These are phyloP conservation scores for Andrena praecox DNA, from an alignment of 2,888 invertebrate genomes.

Conservation along the genomic window DNA sequence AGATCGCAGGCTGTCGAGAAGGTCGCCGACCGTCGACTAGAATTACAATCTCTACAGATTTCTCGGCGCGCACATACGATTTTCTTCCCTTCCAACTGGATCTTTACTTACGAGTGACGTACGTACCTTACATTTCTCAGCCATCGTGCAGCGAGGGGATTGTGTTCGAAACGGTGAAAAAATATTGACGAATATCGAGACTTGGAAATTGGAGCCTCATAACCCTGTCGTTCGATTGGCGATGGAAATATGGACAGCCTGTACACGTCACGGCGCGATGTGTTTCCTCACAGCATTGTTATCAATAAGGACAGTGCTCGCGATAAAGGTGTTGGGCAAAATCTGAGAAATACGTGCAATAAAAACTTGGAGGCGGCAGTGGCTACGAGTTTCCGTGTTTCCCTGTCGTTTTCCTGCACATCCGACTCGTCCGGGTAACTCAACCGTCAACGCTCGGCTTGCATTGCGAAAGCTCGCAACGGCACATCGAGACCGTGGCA, in stretches of 20 bases:
- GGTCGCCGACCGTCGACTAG: neutral
- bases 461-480: slow-evolving; percentile 12
- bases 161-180: slow-evolving; percentile 70
- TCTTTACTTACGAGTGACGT: neutral
- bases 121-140: slow-evolving; percentile 82
- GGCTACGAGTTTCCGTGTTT: slow-evolving; percentile 27
- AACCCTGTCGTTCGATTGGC: slow-evolving; percentile 72
- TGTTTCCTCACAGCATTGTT: slow-evolving; percentile 31
- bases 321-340: slow-evolving; percentile 4
- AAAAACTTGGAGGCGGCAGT: slow-evolving; percentile 37
- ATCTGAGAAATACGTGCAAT: slow-evolving; percentile 18
- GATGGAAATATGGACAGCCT: slow-evolving; percentile 40
- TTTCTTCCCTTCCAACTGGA: neutral
- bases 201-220: slow-evolving; percentile 77
- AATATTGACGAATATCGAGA: slow-evolving; percentile 70
- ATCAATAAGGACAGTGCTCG: neutral
- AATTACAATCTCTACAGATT: too few relatives aligned
- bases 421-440: slow-evolving; percentile 17
- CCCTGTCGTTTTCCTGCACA: slow-evolving; percentile 47
- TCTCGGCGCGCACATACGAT: neutral
- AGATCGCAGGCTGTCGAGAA: neutral
- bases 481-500: neutral
- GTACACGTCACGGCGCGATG: slow-evolving; percentile 21
- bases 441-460: slow-evolving; percentile 16
- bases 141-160: slow-evolving; percentile 74